These are phyloP conservation scores for Pygoscelis adeliae DNA, from an alignment of 2,113 vertebrate species.

Conservation along the genomic window DNA sequence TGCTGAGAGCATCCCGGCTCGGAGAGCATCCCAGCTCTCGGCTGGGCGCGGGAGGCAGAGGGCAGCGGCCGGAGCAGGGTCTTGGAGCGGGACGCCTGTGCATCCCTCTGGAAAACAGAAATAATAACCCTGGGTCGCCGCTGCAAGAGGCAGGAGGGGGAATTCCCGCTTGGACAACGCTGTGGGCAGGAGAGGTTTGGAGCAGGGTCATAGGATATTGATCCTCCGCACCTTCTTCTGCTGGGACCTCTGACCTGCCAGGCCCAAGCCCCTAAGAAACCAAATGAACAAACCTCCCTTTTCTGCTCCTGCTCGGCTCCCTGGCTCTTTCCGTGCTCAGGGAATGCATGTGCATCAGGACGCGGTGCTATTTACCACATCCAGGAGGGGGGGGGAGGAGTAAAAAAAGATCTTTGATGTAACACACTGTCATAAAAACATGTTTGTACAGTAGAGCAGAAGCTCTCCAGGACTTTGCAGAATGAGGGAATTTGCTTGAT, in stretches of 20 bases:
- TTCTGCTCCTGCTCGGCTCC: not conserved
- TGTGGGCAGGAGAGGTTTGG: not conserved
- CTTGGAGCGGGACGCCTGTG: fast-evolving
- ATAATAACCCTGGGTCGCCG: fast-evolving
- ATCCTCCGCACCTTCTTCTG: not conserved
- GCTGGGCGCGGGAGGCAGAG: not conserved
- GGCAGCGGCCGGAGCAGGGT: not conserved
- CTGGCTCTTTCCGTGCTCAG: not conserved
- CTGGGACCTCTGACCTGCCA: not conserved
- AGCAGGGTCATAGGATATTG: not conserved
- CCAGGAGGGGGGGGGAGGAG: not conserved
- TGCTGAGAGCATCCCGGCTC: not conserved
- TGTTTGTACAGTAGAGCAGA: not conserved
- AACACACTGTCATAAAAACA: not conserved
- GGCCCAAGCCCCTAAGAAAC: not conserved
- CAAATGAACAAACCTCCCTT: not conserved
- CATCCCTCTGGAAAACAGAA: not conserved
- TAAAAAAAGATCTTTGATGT: not conserved
- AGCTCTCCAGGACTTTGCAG: not conserved
- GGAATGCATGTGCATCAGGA: not conserved
- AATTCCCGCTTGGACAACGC: not conserved
- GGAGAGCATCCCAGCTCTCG: not conserved
- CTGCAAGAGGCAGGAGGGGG: not conserved
- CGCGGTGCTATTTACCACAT: not conserved
- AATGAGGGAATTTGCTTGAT: not conserved